Evolutionary conservation across 1,140 invertebrate genomes (phyloP), one percentile per base, ranked within the genome.

Genomic region (Diachasma alloeum): DNA sequence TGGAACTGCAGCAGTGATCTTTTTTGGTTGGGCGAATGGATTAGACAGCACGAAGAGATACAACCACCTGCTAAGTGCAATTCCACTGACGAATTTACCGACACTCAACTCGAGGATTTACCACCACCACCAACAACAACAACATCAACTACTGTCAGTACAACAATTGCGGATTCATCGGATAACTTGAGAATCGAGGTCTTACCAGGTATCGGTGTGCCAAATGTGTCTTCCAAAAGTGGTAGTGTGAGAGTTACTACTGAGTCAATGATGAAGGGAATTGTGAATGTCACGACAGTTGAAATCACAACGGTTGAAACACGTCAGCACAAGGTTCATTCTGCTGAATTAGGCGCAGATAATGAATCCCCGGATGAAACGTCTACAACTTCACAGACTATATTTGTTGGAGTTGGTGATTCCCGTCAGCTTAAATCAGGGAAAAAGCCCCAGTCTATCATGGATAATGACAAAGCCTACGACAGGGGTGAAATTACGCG

Each of bases 11-110:
- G 86, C 19, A 37, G 75, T 0, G 90, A 92, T 31, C 89, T 93
- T 31, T 83, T 91, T 42, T 94, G 93, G 93, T 78, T 94, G 0
- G 91, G 91, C 4, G 90, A 92, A 56, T 94, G 93, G 93, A 88
- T 93, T 82, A 89, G 90, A 78, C 90, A 91, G 72, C 91, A 91
- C 42, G 82, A 86, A n/a, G 87, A 87, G 44, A 86, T 90, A 31
- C 80, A 87, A 78, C 81, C 84, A 8, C 69, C 84, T 59, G 84
- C 90, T 2, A 83, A 81, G 37, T 92, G 91, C 78, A 80, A 80
- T 15, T 79, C 79, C 6, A 91, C 90, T 0, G 39, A 66, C 4
- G 44, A 82, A 72, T 75, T 90, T 10, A 81, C 85, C 66, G 88
- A 87, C n/a, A 87, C 81, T 48, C 83, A 87, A 44, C 81, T 92